A percentile compares a stretch with the other conserved stretches of the same genome.
These are phyloP conservation scores for Arizona elegans DNA, from an alignment of 2,113 vertebrate genomes.

Conservation along the genomic window DNA sequence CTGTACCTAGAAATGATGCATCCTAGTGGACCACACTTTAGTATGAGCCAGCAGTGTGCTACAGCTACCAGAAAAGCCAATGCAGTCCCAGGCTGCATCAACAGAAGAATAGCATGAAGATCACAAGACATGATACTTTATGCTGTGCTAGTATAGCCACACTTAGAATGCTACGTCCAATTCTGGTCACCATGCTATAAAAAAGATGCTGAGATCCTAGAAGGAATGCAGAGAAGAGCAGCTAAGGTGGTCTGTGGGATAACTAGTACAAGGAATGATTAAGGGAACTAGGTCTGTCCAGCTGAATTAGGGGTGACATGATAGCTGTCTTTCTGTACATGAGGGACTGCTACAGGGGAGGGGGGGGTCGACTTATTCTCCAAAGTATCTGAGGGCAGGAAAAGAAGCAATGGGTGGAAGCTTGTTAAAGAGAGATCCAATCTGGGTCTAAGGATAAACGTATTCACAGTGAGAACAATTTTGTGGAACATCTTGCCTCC, in stretches of 20 bases:
- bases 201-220: background rate
- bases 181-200: background rate
- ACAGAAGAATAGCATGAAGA: background rate
- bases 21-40: background rate
- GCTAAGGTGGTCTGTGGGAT: background rate
- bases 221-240: background rate
- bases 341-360: background rate
- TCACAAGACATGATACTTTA: background rate
- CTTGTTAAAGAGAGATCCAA: background rate
- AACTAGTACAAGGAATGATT: background rate
- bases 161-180: background rate
- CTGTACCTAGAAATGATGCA: background rate
- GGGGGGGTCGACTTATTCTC: background rate
- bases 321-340: background rate
- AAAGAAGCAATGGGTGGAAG: background rate
- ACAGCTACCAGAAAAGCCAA: background rate
- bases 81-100: background rate
- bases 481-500: background rate
- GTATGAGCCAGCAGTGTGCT: background rate
- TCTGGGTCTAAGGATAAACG: background rate
- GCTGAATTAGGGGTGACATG: background rate
- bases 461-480: background rate
- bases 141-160: background rate
- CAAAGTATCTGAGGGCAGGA: background rate
- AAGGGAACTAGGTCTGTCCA: background rate